Conservation (phyloP, 2,888 invertebrate genomes). For the Thymelicus lineola region DNA sequence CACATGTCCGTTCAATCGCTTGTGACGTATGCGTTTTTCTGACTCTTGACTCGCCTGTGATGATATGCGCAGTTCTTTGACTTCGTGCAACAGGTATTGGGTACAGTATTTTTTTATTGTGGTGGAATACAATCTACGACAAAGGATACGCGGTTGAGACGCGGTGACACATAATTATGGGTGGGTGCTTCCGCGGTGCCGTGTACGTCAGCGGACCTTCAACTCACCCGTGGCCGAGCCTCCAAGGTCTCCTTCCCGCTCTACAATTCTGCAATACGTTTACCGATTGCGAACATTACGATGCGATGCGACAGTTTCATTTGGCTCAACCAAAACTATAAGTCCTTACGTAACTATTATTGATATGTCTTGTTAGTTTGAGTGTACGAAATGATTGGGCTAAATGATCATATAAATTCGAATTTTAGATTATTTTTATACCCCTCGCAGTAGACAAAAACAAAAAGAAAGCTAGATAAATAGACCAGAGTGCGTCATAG, state of each 20-base stretch:
- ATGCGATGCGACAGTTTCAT: constrained; percentile 2
- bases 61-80: constrained; percentile 41
- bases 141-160: constrained; percentile 21
- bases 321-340: not conserved
- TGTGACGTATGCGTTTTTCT: constrained; percentile 37
- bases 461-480: not conserved
- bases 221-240: constrained; percentile 53
- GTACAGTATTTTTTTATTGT: constrained; percentile 10
- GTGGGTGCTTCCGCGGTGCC: constrained; percentile 53
- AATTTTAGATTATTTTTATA: not conserved
- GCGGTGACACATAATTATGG: constrained; percentile 28
- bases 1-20: constrained; percentile 19
- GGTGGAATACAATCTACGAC: constrained; percentile 13
- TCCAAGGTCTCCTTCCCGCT: constrained; percentile 53
- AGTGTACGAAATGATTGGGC: not conserved
- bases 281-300: constrained; percentile 1
- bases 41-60: constrained; percentile 33
- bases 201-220: constrained; percentile 64
- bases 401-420: not conserved
- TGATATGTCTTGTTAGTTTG: not conserved
- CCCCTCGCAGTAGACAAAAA: not conserved
- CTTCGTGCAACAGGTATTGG: constrained; percentile 6
- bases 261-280: constrained; percentile 9
- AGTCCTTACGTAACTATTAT: constrained; percentile 4
- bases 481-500: not conserved